Conservation (phyloP, 2,888 invertebrate genomes). For the Xestia ashworthii region DNA sequence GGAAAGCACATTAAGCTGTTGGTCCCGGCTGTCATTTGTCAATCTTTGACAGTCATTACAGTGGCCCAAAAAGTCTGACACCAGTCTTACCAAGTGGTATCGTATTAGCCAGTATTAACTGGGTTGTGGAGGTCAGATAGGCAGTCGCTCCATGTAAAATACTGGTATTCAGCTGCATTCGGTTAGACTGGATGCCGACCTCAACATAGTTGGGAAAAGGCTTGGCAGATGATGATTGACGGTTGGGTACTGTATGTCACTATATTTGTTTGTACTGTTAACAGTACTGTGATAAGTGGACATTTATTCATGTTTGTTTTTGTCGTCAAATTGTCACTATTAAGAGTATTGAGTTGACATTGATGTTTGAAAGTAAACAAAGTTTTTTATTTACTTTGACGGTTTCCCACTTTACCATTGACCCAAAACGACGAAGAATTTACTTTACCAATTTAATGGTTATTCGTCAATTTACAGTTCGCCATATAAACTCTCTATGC, state of each 20-base stretch:
- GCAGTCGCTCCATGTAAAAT: no score
- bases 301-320: constrained; percentile 16
- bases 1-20: no score
- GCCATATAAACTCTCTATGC: neutral
- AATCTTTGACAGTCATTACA: no score
- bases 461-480: neutral
- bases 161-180: no score
- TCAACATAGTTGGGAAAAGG: no score
- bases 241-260: neutral
- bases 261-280: constrained; percentile 26
- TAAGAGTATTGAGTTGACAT: constrained; percentile 7
- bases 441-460: neutral
- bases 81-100: no score
- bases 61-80: no score
- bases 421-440: neutral
- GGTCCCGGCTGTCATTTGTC: no score
- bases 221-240: no score
- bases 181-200: no score
- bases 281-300: constrained; percentile 26
- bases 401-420: neutral
- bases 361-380: constrained; percentile 1
- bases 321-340: constrained; percentile 8
- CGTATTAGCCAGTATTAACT: no score
- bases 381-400: neutral
- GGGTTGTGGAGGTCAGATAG: no score